Conservation (phyloP, 2,797 vertebrate genomes). For the Gymnothorax reevesii region DNA sequence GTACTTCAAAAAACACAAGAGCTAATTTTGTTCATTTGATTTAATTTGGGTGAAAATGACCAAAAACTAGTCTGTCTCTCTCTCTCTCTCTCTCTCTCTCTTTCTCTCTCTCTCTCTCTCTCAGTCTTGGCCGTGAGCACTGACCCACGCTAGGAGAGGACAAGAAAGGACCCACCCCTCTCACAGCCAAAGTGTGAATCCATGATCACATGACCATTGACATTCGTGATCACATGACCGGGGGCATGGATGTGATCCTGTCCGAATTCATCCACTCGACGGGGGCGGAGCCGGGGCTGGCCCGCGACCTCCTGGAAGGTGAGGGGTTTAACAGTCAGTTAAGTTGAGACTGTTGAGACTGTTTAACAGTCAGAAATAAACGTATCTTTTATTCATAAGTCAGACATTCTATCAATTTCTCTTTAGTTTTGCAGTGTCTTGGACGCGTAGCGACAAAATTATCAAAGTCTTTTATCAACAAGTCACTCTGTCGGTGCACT, state of each 20-base stretch:
- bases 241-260: constrained; percentile 96
- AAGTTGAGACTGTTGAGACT: neutral
- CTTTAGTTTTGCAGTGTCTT: too few species aligned
- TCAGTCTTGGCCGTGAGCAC: constrained; percentile 7
- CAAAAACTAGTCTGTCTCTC: too few species aligned
- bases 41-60: too few species aligned
- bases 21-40: too few species aligned
- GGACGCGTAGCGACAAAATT: too few species aligned
- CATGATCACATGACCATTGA: constrained; percentile 88
- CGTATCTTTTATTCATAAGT: too few species aligned
- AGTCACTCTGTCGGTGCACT: too few species aligned
- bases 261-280: constrained; percentile 98
- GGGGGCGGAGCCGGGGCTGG: constrained; percentile 94
- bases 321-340: constrained; percentile 36
- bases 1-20: too few species aligned
- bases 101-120: neutral
- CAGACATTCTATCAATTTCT: too few species aligned
- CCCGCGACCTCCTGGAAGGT: constrained; percentile 95
- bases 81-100: neutral
- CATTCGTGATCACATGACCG: constrained; percentile 87
- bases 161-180: constrained; percentile 18
- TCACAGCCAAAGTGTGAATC: constrained; percentile 65
- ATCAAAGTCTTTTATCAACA: too few species aligned
- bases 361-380: too few species aligned
- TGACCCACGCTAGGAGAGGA: neutral